A percentile compares a stretch with the other conserved stretches of the same genome.
Conservation (phyloP, 2,888 invertebrate species). For the Polia nebulosa region DNA sequence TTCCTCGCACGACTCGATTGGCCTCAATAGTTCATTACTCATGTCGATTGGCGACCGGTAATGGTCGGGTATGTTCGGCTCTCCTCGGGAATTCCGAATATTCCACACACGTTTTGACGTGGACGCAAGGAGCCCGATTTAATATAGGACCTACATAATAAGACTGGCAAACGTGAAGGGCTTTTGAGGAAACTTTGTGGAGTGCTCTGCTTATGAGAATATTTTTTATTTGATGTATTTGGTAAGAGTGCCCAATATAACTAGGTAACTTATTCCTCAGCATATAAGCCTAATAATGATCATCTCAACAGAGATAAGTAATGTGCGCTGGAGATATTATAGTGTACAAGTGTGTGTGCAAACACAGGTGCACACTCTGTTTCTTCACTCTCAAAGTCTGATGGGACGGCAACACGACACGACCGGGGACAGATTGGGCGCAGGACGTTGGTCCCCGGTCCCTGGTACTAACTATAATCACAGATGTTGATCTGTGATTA, state of each 20-base stretch:
- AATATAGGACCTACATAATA: constrained; percentile 49
- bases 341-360: neutral
- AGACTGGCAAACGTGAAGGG: constrained; percentile 21
- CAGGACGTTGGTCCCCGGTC: too few relatives aligned
- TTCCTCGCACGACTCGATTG: constrained; percentile 63
- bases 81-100: constrained; percentile 33
- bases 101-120: constrained; percentile 50
- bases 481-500: too few relatives aligned
- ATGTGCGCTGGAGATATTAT: neutral
- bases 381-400: too few relatives aligned
- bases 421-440: too few relatives aligned
- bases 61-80: constrained; percentile 57
- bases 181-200: constrained; percentile 16
- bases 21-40: constrained; percentile 71
- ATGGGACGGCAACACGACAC: too few relatives aligned
- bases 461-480: too few relatives aligned
- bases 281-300: neutral
- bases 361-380: neutral
- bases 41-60: constrained; percentile 63
- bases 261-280: neutral
- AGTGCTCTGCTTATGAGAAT: constrained; percentile 19
- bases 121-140: constrained; percentile 49
- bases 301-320: neutral
- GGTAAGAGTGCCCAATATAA: neutral
- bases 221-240: constrained; percentile 10